A percentile compares a stretch with the other conserved stretches of the same genome.
These are phyloP conservation scores for Trachymyrmex septentrionalis DNA, from an alignment of 1,140 invertebrate genomes.

Conservation along the genomic window DNA sequence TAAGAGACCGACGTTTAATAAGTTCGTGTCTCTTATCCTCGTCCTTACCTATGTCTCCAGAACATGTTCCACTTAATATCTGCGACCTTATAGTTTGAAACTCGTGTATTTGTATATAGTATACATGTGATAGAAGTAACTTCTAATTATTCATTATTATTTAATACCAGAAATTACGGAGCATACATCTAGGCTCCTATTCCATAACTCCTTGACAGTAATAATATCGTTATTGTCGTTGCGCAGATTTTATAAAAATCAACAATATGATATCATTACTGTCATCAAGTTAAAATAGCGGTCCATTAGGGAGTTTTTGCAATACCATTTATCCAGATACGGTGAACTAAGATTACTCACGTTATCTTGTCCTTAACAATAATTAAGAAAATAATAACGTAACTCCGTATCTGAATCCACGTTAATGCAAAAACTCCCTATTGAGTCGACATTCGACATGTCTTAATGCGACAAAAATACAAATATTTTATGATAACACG, in stretches of 20 bases:
- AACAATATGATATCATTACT: too few species aligned
- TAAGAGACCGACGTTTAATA: slow-evolving; percentile 71
- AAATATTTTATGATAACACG: background rate
- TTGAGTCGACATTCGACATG: background rate
- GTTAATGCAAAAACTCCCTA: background rate
- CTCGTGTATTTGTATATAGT: slow-evolving; percentile 21
- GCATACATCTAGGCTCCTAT: background rate
- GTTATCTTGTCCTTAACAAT: too few species aligned
- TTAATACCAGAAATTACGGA: background rate
- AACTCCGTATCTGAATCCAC: too few species aligned
- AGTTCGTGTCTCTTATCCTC: slow-evolving; percentile 69
- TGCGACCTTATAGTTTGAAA: slow-evolving; percentile 10
- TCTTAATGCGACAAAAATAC: background rate
- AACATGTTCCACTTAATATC: slow-evolving; percentile 43
- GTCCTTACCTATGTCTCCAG: slow-evolving; percentile 43
- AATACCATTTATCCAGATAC: too few species aligned
- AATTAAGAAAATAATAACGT: too few species aligned
- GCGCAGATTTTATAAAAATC: too few species aligned
- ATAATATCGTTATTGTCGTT: too few species aligned
- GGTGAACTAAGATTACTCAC: too few species aligned
- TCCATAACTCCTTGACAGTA: too few species aligned
- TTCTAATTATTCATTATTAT: slow-evolving; percentile 2
- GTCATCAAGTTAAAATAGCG: too few species aligned
- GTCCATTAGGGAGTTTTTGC: too few species aligned
- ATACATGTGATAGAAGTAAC: background rate